Evolutionary conservation across 1,140 invertebrate genomes (phyloP).

Genomic region (Arion vulgaris): DNA sequence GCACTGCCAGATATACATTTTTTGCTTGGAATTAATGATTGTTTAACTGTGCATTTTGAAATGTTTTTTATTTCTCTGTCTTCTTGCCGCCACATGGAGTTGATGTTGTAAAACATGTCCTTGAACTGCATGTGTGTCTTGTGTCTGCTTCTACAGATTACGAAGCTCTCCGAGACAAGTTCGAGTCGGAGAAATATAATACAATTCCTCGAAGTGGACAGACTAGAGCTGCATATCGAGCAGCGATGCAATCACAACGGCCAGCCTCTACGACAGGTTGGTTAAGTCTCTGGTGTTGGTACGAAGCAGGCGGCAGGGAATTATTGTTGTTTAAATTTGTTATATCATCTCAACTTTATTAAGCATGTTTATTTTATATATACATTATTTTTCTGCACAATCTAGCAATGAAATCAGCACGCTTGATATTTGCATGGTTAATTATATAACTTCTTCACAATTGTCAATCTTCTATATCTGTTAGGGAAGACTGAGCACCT

Average conservation of each 20-base stretch:
- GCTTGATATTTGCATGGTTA: too few species aligned
- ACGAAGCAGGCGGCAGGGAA: background rate
- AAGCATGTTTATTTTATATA: too few species aligned
- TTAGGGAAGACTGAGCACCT: too few species aligned
- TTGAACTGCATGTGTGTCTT: slow-evolving; percentile 8
- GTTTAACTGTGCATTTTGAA: too few species aligned
- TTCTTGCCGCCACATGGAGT: background rate
- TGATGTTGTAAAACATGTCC: slow-evolving; percentile 44
- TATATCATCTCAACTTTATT: too few species aligned
- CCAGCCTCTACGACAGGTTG: slow-evolving; percentile 76
- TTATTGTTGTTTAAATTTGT: background rate
- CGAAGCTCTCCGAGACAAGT: slow-evolving; percentile 50
- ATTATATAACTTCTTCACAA: too few species aligned
- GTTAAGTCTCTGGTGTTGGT: slow-evolving; percentile 40
- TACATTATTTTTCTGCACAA: too few species aligned
- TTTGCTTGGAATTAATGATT: too few species aligned
- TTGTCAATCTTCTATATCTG: too few species aligned
- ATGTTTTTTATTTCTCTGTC: background rate
- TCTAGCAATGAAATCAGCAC: too few species aligned
- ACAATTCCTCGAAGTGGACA: slow-evolving; percentile 76
- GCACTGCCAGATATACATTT: too few species aligned
- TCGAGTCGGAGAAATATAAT: slow-evolving; percentile 76
- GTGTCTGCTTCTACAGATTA: slow-evolving; percentile 63
- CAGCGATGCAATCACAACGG: slow-evolving; percentile 67
- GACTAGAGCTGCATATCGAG: slow-evolving; percentile 71